phyloP scores from a whole-genome alignment of 2,797 vertebrate genomes.

The Sebastes nivosus region DNA sequence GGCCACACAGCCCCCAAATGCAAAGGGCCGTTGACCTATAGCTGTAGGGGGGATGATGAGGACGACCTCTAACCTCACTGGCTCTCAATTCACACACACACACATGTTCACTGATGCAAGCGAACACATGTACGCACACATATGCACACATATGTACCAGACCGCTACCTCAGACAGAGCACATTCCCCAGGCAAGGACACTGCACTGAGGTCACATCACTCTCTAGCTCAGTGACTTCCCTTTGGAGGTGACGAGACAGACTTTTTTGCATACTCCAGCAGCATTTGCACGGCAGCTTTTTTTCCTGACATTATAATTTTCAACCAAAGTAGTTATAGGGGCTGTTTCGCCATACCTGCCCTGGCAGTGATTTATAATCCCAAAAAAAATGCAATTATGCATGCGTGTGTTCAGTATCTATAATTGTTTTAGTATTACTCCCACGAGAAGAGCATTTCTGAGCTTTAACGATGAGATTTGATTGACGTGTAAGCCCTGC shows the following conservation, averaged over 20 bases:
- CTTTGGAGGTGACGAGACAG: constrained; percentile 32
- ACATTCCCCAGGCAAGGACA: constrained; percentile 68
- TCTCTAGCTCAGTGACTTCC: constrained; percentile 34
- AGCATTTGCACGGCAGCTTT: background rate
- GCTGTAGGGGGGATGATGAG: constrained; percentile 43
- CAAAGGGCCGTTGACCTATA: constrained; percentile 47
- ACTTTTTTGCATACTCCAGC: constrained; percentile 33
- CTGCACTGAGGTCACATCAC: constrained; percentile 57
- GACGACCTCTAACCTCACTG: constrained; percentile 44
- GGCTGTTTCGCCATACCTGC: background rate
- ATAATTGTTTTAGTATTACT: constrained; percentile 15
- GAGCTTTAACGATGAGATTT: constrained; percentile 6
- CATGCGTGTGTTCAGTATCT: background rate
- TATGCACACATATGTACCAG: constrained; percentile 20
- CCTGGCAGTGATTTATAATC: background rate
- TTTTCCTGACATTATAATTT: constrained; percentile 5
- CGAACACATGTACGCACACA: constrained; percentile 15
- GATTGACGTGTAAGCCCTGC: constrained; percentile 7
- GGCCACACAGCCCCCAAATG: constrained; percentile 21
- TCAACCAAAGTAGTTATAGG: background rate
- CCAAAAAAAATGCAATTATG: background rate
- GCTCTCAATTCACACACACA: constrained; percentile 16
- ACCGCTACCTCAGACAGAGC: constrained; percentile 29
- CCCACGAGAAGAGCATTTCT: background rate
- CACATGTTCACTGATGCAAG: constrained; percentile 43